Conservation (phyloP, 2,113 vertebrate genomes). For the Poeciliopsis turrubarensis region DNA sequence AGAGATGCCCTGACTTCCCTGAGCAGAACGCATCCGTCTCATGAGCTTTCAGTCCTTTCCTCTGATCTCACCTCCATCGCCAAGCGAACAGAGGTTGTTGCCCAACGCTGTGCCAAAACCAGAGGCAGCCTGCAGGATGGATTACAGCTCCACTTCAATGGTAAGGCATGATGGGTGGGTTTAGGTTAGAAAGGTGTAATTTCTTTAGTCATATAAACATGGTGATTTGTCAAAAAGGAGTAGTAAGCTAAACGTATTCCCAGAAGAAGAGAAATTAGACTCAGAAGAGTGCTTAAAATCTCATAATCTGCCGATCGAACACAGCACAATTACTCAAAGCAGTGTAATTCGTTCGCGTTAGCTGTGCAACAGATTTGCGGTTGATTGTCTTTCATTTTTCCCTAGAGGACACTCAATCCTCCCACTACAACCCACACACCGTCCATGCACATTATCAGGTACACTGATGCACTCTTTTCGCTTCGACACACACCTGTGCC, state of each 20-base stretch:
- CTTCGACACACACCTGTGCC: slow-evolving; percentile 77
- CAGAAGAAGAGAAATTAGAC: slow-evolving; percentile 12
- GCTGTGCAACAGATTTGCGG: slow-evolving; percentile 59
- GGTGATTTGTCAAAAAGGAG: background rate
- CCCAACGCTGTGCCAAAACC: slow-evolving; percentile 83
- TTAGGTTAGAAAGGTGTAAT: background rate
- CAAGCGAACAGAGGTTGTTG: slow-evolving; percentile 87
- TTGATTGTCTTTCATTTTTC: slow-evolving; percentile 64
- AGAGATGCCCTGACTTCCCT: slow-evolving; percentile 87
- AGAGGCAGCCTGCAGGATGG: slow-evolving; percentile 86
- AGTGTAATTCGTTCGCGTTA: slow-evolving; percentile 45
- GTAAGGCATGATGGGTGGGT: slow-evolving; percentile 72
- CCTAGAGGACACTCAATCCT: slow-evolving; percentile 56
- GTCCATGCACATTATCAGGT: slow-evolving; percentile 54
- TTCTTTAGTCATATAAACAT: background rate
- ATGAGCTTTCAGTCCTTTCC: slow-evolving; percentile 86
- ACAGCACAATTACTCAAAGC: slow-evolving; percentile 25
- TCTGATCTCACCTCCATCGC: slow-evolving; percentile 83
- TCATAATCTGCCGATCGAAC: slow-evolving; percentile 43
- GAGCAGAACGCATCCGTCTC: slow-evolving; percentile 88
- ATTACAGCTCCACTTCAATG: slow-evolving; percentile 86
- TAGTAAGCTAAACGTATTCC: background rate
- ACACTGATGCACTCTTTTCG: slow-evolving; percentile 49
- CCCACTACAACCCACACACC: slow-evolving; percentile 52
- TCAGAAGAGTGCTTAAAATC: slow-evolving; percentile 36